phyloP scores from a whole-genome alignment of 2,888 invertebrate genomes.

The Ophion costatus region DNA sequence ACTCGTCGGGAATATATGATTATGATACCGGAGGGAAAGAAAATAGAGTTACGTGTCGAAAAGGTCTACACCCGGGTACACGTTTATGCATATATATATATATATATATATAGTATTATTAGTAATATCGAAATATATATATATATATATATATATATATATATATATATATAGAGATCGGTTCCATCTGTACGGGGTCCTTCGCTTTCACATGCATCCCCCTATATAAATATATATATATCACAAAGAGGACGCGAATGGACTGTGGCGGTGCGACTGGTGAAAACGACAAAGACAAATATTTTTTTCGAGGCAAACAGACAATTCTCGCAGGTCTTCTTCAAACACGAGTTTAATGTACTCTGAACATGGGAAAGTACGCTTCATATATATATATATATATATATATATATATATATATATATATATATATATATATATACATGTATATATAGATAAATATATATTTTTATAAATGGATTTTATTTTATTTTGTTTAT shows the following conservation, averaged over 20 bases:
- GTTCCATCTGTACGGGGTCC: not conserved
- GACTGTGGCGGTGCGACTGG: not conserved
- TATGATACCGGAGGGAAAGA: too few relatives aligned
- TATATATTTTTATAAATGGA: not conserved
- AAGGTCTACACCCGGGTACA: too few relatives aligned
- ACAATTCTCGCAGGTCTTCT: slow-evolving; percentile 63
- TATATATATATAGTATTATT: too few relatives aligned
- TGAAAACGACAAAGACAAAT: slow-evolving; percentile 41
- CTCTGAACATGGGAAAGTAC: slow-evolving; percentile 44
- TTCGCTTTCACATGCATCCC: not conserved
- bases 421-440: not conserved
- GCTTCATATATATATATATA: not conserved
- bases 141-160: too few relatives aligned
- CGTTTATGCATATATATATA: too few relatives aligned
- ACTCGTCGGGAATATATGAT: not conserved
- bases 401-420: not conserved
- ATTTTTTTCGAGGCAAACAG: slow-evolving; percentile 49
- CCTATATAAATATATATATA: not conserved
- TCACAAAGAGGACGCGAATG: not conserved
- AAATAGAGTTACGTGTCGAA: too few relatives aligned
- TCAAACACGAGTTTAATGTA: slow-evolving; percentile 69
- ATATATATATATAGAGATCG: not conserved
- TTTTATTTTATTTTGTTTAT: not conserved
- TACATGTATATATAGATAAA: not conserved
- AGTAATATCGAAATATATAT: too few relatives aligned